Percentiles rank a stretch among this genome's conserved stretches.
Evolutionary conservation across 64 coral and sea anemone genomes (phyloP).

Genomic region (Actinia equina): DNA sequence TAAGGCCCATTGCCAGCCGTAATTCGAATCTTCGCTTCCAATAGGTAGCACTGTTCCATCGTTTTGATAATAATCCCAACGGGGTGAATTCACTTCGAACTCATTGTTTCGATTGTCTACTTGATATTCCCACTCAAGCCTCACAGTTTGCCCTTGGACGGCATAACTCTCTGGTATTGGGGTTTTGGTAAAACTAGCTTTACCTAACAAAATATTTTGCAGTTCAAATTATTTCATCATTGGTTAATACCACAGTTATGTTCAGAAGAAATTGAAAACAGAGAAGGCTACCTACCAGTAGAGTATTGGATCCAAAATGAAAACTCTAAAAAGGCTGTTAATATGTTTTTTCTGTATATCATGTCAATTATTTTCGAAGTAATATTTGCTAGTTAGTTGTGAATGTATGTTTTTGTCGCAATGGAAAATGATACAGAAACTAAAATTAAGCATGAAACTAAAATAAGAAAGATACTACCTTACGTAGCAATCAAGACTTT

Average conservation of each 20-base stretch:
- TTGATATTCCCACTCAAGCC: background rate
- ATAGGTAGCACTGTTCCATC: background rate
- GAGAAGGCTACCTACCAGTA: too few species aligned
- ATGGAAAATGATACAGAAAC: too few species aligned
- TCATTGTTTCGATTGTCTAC: slow-evolving; percentile 10
- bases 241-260: background rate
- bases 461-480: too few species aligned
- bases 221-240: background rate
- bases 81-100: slow-evolving; percentile 2
- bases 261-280: background rate
- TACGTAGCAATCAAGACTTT: too few species aligned
- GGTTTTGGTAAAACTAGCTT: background rate
- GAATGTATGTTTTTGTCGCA: too few species aligned
- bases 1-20: background rate
- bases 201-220: background rate
- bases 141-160: background rate
- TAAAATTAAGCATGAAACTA: too few species aligned
- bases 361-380: too few species aligned
- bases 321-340: too few species aligned
- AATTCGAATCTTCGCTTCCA: background rate
- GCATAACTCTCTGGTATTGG: background rate
- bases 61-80: background rate
- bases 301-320: too few species aligned
- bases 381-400: too few species aligned
- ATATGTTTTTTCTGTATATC: too few species aligned